Base-by-base conservation (phyloP, 1,140 invertebrate genomes). In the Drosophila malerkotliana region DNA sequence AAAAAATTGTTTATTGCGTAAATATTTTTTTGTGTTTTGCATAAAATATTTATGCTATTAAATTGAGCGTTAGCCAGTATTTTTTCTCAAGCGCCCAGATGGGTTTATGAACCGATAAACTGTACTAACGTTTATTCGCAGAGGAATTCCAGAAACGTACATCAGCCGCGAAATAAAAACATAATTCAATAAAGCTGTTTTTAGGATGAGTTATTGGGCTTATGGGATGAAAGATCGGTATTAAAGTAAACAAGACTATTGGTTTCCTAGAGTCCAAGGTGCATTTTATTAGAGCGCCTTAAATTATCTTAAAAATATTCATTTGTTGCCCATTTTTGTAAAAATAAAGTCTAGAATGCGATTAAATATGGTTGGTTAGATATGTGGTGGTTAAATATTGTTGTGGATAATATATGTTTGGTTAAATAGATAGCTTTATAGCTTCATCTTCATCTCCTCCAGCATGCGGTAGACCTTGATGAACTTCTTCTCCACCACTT, bases 401-500 rank as follows among this genome's bases (percentile, higher is more conserved):
- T 71, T 48, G 18, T 18, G 15, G 53, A 21, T 71, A 58, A 60
- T 32, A 61, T 72, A 72, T 47, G 3, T 5, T 58, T 58, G 41
- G 57, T 72, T 59, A 52, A 47, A 41, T 78, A 47, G 4, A 21
- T 21, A 21, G 45, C 45, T 10, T 72, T 57, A 85, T 24, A 85
- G 56, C 26, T 66, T 87, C 49, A 77, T 52, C 56, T 91, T 91
- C 67, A 91, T 79, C 57, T 91, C 90, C 6, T 91, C 90, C n/a
- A 91, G 45, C 76, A 91, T 77, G 15, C 90, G 90, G 64, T 85
- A 91, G 34, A 91, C 87, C 45, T 89, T 90, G 10, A 91, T 47
- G 28, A 91, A 91, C 53, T 91, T 91, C 72, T 89, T 91, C 45
- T 91, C 90, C 3, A 91, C 79, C 30, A 82, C 14, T 26, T 91